Evolutionary conservation across 2,113 vertebrate species (phyloP).

Genomic region (Notechis scutatus): DNA sequence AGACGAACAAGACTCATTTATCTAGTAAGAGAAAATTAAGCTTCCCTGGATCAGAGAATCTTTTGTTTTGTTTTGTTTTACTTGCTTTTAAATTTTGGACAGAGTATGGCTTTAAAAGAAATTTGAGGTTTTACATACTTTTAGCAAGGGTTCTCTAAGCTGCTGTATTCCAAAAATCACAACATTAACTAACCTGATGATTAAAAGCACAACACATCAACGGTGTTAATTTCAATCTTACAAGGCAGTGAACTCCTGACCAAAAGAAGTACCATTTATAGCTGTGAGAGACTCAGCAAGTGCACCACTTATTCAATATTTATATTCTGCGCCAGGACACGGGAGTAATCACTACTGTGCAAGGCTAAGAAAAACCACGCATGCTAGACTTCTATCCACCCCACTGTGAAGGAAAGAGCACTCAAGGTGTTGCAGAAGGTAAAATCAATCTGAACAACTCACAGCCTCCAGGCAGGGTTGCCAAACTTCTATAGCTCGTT

Average conservation of each 20-base stretch:
- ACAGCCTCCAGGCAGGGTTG: conserved; percentile 3
- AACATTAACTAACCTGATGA: neutral
- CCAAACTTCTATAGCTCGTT: neutral
- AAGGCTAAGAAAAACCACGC: neutral
- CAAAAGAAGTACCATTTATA: neutral
- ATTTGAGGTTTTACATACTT: neutral
- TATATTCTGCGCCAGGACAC: neutral
- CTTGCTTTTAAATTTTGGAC: neutral
- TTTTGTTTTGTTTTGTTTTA: neutral
- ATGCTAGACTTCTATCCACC: neutral
- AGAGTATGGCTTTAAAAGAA: neutral
- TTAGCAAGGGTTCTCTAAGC: neutral
- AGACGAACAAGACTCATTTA: neutral
- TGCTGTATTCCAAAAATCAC: neutral
- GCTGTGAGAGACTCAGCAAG: neutral
- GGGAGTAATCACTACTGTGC: neutral
- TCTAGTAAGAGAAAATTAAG: neutral
- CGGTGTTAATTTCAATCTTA: neutral
- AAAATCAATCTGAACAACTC: neutral
- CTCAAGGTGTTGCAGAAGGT: neutral
- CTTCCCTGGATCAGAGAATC: neutral
- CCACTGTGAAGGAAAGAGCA: neutral
- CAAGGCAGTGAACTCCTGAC: neutral
- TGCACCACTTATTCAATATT: neutral
- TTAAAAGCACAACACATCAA: neutral